phyloP scores from a whole-genome alignment of 2,113 vertebrate species.

The Petrocephalus zakoni region DNA sequence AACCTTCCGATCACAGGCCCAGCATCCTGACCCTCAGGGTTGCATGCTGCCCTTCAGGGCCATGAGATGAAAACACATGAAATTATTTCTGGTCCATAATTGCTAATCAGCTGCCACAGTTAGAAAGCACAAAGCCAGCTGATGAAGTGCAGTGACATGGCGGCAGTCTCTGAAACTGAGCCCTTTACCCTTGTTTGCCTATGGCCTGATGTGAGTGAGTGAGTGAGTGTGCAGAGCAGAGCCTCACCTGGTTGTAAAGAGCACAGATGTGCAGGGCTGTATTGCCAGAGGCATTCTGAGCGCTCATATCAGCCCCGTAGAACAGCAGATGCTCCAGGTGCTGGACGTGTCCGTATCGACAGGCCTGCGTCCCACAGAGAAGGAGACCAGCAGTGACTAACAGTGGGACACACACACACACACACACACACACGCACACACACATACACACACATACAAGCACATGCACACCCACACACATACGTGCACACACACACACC shows the following conservation, averaged over 20 bases:
- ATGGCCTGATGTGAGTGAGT: background rate
- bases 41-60: background rate
- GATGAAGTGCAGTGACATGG: background rate
- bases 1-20: background rate
- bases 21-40: background rate
- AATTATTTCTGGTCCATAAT: background rate
- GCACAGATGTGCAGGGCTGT: constrained; percentile 73
- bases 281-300: constrained; percentile 69
- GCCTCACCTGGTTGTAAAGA: constrained; percentile 70
- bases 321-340: constrained; percentile 70
- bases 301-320: constrained; percentile 68
- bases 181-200: background rate
- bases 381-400: background rate
- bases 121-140: background rate
- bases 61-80: background rate
- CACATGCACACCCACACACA: background rate
- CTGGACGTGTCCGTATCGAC: constrained; percentile 64
- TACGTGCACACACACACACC: too few relatives aligned
- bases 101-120: background rate
- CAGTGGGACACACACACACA: constrained; percentile 16
- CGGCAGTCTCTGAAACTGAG: background rate
- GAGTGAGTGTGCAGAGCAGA: background rate
- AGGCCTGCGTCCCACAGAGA: constrained; percentile 43
- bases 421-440: background rate
- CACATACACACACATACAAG: background rate